Conservation (phyloP, 2,113 vertebrate genomes). For the Sturnus vulgaris region DNA sequence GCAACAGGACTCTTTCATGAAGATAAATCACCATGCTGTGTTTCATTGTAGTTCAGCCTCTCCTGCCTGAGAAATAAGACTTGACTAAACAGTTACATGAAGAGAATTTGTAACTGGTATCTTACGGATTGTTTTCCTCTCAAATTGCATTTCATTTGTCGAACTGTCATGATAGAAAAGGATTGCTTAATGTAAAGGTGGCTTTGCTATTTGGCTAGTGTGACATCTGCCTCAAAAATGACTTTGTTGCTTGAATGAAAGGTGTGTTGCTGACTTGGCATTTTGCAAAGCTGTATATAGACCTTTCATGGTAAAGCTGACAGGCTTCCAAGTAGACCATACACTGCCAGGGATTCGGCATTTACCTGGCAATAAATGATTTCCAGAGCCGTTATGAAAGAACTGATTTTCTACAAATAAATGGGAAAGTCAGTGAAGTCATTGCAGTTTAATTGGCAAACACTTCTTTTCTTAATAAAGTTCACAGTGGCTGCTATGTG, state of each 20-base stretch:
- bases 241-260: constrained; percentile 1
- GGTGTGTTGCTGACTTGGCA: not conserved
- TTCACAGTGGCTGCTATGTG: constrained; percentile 29
- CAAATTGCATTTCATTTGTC: constrained; percentile 29
- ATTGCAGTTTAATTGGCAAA: constrained; percentile 17
- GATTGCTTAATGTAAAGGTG: not conserved
- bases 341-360: not conserved
- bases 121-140: not conserved
- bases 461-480: constrained; percentile 46
- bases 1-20: constrained; percentile 11
- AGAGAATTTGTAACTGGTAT: not conserved
- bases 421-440: not conserved
- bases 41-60: constrained; percentile 15
- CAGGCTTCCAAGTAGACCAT: not conserved
- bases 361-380: not conserved
- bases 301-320: not conserved
- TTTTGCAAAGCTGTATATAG: not conserved
- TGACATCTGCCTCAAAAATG: constrained; percentile 1
- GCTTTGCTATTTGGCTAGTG: not conserved
- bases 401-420: constrained; percentile 8
- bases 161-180: constrained; percentile 16
- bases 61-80: constrained; percentile 20
- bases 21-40: not conserved
- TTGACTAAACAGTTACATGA: not conserved
- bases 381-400: not conserved